Base-by-base conservation (phyloP, 2,113 vertebrate genomes). In the Erpornis zantholeuca region DNA sequence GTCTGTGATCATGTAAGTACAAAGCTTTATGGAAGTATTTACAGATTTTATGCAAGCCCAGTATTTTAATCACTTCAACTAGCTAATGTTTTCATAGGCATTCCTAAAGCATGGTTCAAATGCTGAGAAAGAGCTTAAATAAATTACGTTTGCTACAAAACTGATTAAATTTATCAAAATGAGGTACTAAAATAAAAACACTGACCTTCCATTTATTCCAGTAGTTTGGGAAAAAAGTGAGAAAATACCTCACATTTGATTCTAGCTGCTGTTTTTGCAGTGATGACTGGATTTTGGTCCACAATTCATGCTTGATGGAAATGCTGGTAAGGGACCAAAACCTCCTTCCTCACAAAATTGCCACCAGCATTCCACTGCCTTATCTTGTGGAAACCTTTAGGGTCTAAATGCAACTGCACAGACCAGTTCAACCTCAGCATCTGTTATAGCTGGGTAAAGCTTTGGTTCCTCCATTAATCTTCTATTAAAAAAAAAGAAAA, bases 271-370 rank as follows among this genome's bases (percentile, higher is more conserved):
- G 31, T 49, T 66, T 64, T 40, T 40, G 27, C 24, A 59, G 44
- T 6, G 15, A 23, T 86, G 33, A 38, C 38, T 73, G 31, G 45
- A 38, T 49, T 36, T 60, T 59, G 49, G n/a, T 25, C n/a, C 35
- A n/a, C 8, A 6, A 45, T 11, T n/a, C 17, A 3, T 7, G 27
- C 22, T 42, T 68, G 40, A 60, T 6, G 4, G 45, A 79, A 94
- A 68, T 50, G 15, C 44, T 49, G 20, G 27, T 56, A 71, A 71
- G 28, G 38, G 53, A 92, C 23, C 1, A 3, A 84, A 66, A 42
- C 18, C 8, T 40, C 20, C 36, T 80, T 60, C 77, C 33, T 75
- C 50, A 27, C 0, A 0, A 33, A 27, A 29, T 7, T 1, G 1
- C 76, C 28, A 36, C 33, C 40, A 72, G n/a, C 25, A 36, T 68